phyloP scores from a whole-genome alignment of 2,113 vertebrate genomes.

The Pholis gunnellus region DNA sequence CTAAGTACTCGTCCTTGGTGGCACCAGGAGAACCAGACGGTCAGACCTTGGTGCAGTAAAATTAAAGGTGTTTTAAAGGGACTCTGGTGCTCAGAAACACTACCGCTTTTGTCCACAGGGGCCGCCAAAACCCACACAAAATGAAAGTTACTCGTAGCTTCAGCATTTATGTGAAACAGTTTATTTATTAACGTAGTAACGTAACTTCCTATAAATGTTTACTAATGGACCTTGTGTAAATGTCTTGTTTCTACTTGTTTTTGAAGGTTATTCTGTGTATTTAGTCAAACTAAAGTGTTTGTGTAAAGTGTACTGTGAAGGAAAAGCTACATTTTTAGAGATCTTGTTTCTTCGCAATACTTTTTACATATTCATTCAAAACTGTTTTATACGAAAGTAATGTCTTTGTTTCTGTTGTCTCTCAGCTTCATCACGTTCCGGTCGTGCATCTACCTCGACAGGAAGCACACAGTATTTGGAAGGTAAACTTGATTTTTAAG shows the following conservation, averaged over 20 bases:
- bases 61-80: not conserved
- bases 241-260: not conserved
- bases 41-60: not conserved
- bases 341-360: not conserved
- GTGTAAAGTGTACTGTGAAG: not conserved
- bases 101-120: not conserved
- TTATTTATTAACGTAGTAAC: too few relatives aligned
- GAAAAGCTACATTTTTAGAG: not conserved
- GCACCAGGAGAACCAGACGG: not conserved
- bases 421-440: constrained; percentile 97
- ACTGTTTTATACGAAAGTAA: not conserved
- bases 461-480: constrained; percentile 96
- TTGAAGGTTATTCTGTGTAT: not conserved
- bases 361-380: not conserved
- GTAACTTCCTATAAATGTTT: not conserved
- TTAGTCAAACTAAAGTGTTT: not conserved
- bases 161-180: not conserved
- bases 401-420: constrained; percentile 18
- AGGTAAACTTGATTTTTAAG: constrained; percentile 82
- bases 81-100: not conserved
- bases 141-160: not conserved
- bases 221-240: not conserved
- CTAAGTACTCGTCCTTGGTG: not conserved
- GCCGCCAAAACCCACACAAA: too few relatives aligned
- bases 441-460: constrained; percentile 94